Base-by-base conservation (phyloP, 2,797 vertebrate species). In the Lithobates pipiens region DNA sequence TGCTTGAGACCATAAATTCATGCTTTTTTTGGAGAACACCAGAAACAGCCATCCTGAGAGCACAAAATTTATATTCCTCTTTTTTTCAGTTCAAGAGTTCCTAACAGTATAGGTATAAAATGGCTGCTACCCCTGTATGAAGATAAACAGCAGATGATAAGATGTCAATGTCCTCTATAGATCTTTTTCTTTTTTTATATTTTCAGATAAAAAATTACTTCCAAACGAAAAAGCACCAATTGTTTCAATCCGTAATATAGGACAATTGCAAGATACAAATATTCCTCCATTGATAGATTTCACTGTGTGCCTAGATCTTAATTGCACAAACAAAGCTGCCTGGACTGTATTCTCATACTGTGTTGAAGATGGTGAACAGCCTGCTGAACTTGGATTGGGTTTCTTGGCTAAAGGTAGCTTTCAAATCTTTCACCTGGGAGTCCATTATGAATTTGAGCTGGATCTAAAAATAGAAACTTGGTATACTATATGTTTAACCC, bases 261-360 rank as follows among this genome's bases (percentile, higher is more conserved):
- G 13, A 57, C 3, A 34, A 27, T 10, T 87, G n/a, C 42, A 10
- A 9, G 42, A 75, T 65, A 75, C 70, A 11, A 29, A 10, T 1
- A 61, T 96, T 10, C 95, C 94, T 0, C 36, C 90, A 6, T 89
- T 96, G 39, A 18, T 80, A 3, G 92, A 95, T 81, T 88, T 95
- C 65, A 96, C 88, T 0, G 90, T 90, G 0, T 96, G 96, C 79
- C 23, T 92, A 1, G 88, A 88, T 36, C 69, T 96, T 44, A 79
- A 39, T 6, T 69, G 46, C 5, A 39, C 90, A 13, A 23, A 25
- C 0, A 0, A 1, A 5, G 10, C 5, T 1, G 2, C 61, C 1
- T 96, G 94, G 94, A 95, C 93, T 3, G 95, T 86, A 2, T 95
- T 96, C 85, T 91, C 88, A 72, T 96, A 96, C 92, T 16, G 44